These are phyloP conservation scores for Greenwoodochromis staneri DNA, from an alignment of 2,113 vertebrate species.

Conservation along the genomic window DNA sequence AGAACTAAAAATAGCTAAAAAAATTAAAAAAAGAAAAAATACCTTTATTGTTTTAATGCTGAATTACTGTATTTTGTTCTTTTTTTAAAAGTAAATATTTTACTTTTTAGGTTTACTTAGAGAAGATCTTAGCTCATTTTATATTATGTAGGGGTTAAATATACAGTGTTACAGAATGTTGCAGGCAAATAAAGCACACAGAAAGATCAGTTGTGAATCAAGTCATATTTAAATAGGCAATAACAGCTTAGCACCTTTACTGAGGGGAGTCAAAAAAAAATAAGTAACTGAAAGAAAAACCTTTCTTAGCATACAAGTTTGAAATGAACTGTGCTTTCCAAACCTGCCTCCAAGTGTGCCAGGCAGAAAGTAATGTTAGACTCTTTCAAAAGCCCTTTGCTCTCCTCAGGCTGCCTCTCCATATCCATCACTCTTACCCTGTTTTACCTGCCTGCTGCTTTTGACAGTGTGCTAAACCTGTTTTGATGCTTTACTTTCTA, in stretches of 20 bases:
- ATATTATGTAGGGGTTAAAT: not conserved
- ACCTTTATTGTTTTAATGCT: not conserved
- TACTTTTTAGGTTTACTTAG: not conserved
- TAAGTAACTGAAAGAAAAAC: not conserved
- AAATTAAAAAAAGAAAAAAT: fast-evolving
- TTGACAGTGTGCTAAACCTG: constrained; percentile 1
- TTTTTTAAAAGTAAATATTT: not conserved
- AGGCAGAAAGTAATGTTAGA: not conserved
- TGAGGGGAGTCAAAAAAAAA: not conserved
- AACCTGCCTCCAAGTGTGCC: not conserved
- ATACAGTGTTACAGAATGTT: not conserved
- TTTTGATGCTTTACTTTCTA: not conserved
- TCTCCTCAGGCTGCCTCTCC: not conserved
- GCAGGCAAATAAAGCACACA: not conserved
- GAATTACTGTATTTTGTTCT: not conserved
- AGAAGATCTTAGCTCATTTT: not conserved
- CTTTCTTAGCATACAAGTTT: not conserved
- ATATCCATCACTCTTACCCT: not conserved
- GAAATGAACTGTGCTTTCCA: not conserved
- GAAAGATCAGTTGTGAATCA: not conserved
- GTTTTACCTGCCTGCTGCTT: constrained; percentile 13
- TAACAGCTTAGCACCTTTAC: not conserved
- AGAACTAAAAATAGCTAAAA: not conserved
- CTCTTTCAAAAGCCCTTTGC: not conserved
- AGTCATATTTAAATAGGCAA: not conserved